Evolutionary conservation across 2,888 invertebrate species (phyloP), one percentile per base, ranked within the genome.

Genomic region (Aradus depressus): DNA sequence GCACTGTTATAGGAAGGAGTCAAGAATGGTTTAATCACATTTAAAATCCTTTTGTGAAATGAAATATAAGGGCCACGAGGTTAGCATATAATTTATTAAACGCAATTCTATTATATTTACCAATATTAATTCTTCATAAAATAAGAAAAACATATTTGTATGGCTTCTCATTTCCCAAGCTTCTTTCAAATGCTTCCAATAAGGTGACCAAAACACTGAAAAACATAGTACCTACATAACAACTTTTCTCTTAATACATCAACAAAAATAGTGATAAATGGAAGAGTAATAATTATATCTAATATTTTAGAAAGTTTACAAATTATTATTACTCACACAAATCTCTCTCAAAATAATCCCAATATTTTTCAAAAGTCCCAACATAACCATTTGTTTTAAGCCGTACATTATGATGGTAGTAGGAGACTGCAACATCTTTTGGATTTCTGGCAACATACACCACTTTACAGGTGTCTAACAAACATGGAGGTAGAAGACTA

Each of bases 391-490:
- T 80, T 0, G 80, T 81, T 44, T 75, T 73, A 55, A 80, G 77
- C 1, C 79, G 66, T 43, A 79, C 72, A 65, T 84, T 85, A 44
- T 88, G 74, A 64, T 87, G 81, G 62, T 81, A 91, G 67, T 78
- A 88, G 0, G 90, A 90, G 0, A 89, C 84, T 0, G 78, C 80
- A 0, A 87, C 84, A 65, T 91, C 90, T 65, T 86, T 82, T 0
- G 90, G 88, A 67, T 90, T 86, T 45, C 91, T 73, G 0, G 85
- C 83, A 0, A 90, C 80, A 62, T 90, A 91, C 43, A 91, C 76
- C 18, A 88, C 70, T 75, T 82, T 67, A 25, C 71, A 44, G 4
- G 39, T 61, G 32, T 75, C 70, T 50, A 80, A 66, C 5, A 81
- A 67, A 50, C 70, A 69, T 0, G 77, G 77, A 0, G 84, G 83